Conservation (phyloP, 92 coral and sea anemone genomes). For the Siderastrea radians region DNA sequence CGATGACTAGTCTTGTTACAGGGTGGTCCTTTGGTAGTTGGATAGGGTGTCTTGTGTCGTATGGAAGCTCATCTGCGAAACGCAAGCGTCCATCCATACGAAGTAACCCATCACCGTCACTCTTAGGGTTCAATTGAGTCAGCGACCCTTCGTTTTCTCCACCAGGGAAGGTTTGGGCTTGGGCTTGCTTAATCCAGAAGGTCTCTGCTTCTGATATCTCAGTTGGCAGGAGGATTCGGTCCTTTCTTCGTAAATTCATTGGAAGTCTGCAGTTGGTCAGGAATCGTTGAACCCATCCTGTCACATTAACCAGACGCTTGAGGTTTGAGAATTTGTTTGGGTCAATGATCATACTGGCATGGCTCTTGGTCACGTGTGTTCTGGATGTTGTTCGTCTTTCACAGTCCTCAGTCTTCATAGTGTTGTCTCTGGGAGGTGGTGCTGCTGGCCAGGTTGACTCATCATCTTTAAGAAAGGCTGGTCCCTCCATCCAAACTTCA, state of each 20-base stretch:
- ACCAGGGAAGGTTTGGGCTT: slow-evolving; percentile 20
- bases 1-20: slow-evolving; percentile 44
- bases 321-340: slow-evolving; percentile 53
- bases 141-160: slow-evolving; percentile 39
- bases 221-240: neutral
- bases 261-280: slow-evolving; percentile 35
- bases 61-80: slow-evolving; percentile 53
- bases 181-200: slow-evolving; percentile 29
- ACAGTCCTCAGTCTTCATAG: slow-evolving; percentile 5
- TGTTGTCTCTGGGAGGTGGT: slow-evolving; percentile 24
- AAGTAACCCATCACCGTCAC: slow-evolving; percentile 41
- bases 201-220: slow-evolving; percentile 36
- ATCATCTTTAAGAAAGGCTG: slow-evolving; percentile 32
- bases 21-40: slow-evolving; percentile 48
- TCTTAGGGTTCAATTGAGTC: slow-evolving; percentile 30
- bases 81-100: slow-evolving; percentile 38
- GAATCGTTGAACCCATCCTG: slow-evolving; percentile 60
- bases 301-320: slow-evolving; percentile 36
- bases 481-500: slow-evolving; percentile 56
- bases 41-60: slow-evolving; percentile 57
- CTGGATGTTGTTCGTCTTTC: slow-evolving; percentile 23
- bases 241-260: neutral
- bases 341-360: slow-evolving; percentile 8
- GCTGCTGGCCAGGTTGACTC: slow-evolving; percentile 61
- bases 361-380: neutral